Conservation (phyloP, 2,113 vertebrate genomes). For the Prolemur simus region DNA sequence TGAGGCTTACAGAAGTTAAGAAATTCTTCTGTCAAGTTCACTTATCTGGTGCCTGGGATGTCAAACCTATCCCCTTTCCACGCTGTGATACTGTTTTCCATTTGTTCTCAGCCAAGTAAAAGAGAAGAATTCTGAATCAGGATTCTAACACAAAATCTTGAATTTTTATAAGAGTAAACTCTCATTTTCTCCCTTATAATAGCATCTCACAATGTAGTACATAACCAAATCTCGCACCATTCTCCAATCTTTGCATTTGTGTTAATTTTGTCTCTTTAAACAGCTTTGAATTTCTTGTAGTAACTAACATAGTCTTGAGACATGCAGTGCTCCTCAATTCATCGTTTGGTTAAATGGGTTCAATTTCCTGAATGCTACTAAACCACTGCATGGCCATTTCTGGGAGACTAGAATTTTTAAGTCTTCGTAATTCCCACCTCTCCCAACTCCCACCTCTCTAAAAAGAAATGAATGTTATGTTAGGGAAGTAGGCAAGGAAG, state of each 20-base stretch:
- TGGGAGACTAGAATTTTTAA: background rate
- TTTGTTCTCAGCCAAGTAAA: background rate
- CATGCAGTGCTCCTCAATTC: background rate
- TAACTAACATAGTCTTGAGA: background rate
- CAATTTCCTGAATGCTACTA: background rate
- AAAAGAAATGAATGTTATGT: conserved; percentile 27
- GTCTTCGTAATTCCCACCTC: background rate
- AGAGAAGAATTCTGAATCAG: background rate
- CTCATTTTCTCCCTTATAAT: background rate
- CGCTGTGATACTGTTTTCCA: background rate
- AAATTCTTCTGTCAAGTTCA: background rate
- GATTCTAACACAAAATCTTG: background rate
- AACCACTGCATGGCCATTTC: background rate
- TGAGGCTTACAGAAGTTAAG: background rate
- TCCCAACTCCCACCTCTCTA: background rate
- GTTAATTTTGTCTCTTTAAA: background rate
- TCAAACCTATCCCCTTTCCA: background rate
- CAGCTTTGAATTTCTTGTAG: background rate
- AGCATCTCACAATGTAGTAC: background rate
- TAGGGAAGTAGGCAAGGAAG: background rate
- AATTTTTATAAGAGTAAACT: background rate
- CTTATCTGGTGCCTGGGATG: background rate
- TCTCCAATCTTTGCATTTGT: background rate
- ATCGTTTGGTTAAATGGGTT: background rate
- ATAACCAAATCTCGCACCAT: background rate